Base-by-base conservation (phyloP, 2,888 invertebrate species). In the Uropetala carovei region DNA sequence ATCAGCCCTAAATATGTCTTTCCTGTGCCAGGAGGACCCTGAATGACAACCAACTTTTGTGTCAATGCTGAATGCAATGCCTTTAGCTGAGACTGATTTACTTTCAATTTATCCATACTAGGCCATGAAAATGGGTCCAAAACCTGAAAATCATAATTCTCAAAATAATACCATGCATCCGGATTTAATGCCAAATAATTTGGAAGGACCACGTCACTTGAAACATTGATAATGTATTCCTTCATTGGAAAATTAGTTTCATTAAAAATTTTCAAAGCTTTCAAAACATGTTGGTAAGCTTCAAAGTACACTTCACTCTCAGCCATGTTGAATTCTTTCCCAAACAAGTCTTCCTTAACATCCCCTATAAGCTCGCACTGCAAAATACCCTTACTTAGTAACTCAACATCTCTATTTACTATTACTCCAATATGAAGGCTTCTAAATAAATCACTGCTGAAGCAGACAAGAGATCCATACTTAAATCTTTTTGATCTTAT, bases 11-110 rank as follows among this genome's bases (percentile, higher is more conserved):
- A 94, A 94, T 96, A 97, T 0, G 98, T 98, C 95, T 98, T 98
- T 0, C 98, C 98, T 0, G 98, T 98, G 2, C 98, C 98, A 0
- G 98, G 98, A 0, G 98, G 98, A 0, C 98, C 98, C 95, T 98
- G 98, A 93, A 98, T 97, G 0, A 98, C 96, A 0, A 96, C 96
- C 93, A 98, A 96, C 95, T 98, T 97, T 94, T 96, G 95, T 0
- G 96, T 97, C 3, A 98, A 94, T 0, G 97, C 97, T 60, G 96
- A 96, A 93, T 96, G 95, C 94, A 96, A 97, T 0, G 98, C 98
- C 68, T 95, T 94, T 93, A 96, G 95, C 95, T 98, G 98, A 0
- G 97, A 96, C 10, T 95, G 94, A 94, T 98, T 97, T 4, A 98
- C 95, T 68, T 95, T 95, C 83, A 97, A 94, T 5, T 94, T 93